Evolutionary conservation across 1,140 invertebrate genomes (phyloP).

Genomic region (Phymorhynchus buccinoides): DNA sequence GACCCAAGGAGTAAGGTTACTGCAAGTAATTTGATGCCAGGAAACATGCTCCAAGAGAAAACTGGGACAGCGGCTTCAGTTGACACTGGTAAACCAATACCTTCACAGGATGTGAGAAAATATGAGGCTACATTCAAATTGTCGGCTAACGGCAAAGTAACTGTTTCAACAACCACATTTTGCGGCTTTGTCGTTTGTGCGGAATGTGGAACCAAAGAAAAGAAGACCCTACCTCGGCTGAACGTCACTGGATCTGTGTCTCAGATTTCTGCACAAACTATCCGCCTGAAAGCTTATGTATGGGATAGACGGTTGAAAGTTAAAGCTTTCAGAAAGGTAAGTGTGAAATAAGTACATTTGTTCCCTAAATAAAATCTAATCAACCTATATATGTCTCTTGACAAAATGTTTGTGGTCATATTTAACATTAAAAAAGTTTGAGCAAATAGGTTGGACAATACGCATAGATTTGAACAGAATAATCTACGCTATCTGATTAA

Average conservation of each 20-base stretch:
- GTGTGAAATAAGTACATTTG: background rate
- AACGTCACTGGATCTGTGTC: background rate
- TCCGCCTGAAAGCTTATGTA: background rate
- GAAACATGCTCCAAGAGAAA: no score
- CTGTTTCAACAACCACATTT: background rate
- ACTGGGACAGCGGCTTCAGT: background rate
- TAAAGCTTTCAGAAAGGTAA: background rate
- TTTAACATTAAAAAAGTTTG: no score
- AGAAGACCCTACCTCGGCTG: background rate
- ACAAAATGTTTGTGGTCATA: no score
- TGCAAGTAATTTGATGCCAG: no score
- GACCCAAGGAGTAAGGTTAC: background rate
- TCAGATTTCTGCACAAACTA: background rate
- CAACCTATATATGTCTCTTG: no score
- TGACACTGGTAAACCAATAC: background rate
- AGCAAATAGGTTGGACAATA: no score
- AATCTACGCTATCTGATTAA: no score
- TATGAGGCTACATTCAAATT: background rate
- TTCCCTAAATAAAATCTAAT: no score
- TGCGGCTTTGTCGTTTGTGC: background rate
- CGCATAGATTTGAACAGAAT: no score
- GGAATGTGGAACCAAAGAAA: background rate
- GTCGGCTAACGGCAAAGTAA: background rate
- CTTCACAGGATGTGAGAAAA: no score
- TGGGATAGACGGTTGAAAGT: background rate